Conservation (phyloP, 2,797 vertebrate species). For the Geotrypetes seraphini region DNA sequence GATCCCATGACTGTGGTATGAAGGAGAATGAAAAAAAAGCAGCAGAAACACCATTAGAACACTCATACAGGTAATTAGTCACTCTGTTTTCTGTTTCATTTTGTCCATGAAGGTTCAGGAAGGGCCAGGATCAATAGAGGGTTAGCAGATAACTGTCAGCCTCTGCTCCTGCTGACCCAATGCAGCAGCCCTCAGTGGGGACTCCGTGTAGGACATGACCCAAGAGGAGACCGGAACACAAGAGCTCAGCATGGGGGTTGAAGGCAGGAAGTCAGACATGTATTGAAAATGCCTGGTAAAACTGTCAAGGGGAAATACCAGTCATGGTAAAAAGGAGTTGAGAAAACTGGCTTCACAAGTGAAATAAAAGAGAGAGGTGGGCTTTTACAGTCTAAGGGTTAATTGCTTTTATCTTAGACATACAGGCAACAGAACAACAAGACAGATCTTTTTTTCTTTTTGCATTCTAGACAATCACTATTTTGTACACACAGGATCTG, state of each 20-base stretch:
- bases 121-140: slow-evolving; percentile 15
- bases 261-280: slow-evolving; percentile 33
- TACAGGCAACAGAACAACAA: too few species aligned
- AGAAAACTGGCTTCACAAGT: too few species aligned
- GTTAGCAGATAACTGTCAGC: slow-evolving; percentile 28
- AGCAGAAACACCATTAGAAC: slow-evolving; percentile 4
- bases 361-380: too few species aligned
- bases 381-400: too few species aligned
- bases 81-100: too few species aligned
- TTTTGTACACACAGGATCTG: too few species aligned
- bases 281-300: slow-evolving; percentile 18
- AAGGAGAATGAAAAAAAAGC: slow-evolving; percentile 23
- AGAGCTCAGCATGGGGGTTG: slow-evolving; percentile 41
- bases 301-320: slow-evolving; percentile 6
- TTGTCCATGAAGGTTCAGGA: too few species aligned
- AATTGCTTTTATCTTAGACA: too few species aligned
- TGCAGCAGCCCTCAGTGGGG: slow-evolving; percentile 60
- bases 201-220: slow-evolving; percentile 57
- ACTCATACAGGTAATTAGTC: slow-evolving; percentile 4
- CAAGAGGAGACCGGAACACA: slow-evolving; percentile 33
- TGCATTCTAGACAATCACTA: too few species aligned
- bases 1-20: slow-evolving; percentile 14
- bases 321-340: too few species aligned
- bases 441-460: too few species aligned
- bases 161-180: slow-evolving; percentile 60